Evolutionary conservation across 1,140 invertebrate genomes (phyloP), one percentile per base, ranked within the genome.

Genomic region (Bacillus rossius): DNA sequence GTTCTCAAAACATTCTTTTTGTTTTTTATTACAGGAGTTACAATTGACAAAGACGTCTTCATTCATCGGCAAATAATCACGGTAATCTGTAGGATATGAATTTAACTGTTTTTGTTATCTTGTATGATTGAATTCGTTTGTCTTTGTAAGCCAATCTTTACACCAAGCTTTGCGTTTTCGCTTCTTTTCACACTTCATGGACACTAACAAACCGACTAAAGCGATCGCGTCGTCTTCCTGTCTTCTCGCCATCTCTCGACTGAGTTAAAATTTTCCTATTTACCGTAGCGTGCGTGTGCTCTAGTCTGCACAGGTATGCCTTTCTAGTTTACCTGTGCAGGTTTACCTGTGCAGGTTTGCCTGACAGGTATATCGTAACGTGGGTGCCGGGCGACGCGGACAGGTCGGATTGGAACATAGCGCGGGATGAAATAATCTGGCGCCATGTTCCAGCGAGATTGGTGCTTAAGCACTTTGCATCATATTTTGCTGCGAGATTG

Each of bases 11-110:
- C 60, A 48, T 63, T 69, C 52, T 68, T 56, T 58, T 62, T 45
- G 56, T 58, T 68, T 57, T 67, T n/a, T 47, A 68, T 67, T 55
- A 58, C 42, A 13, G 64, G 66, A 60, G 66, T 67, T 57, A 69
- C 51, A 42, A 65, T 43, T 60, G 40, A 29, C 29, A 68, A 57
- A 66, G 34, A 51, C 60, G 60, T 64, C 61, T 52, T 7, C 29
- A 34, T 34, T 34, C 29, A 34, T 34, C 10, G 63, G 51, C 43
- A 64, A 64, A 62, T 64, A 65, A 59, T 64, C 63, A 50, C 56
- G 61, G 50, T 54, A 65, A 65, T 65, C 57, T 59, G 56, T 50
- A 49, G 65, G 60, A 55, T 61, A 51, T 57, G 61, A 65, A 63
- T 50, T 55, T 19, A 66, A 63, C 58, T 67, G 59, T 55, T 61